phyloP scores from a whole-genome alignment of 2,888 invertebrate genomes.

The Hybos culiciformis region DNA sequence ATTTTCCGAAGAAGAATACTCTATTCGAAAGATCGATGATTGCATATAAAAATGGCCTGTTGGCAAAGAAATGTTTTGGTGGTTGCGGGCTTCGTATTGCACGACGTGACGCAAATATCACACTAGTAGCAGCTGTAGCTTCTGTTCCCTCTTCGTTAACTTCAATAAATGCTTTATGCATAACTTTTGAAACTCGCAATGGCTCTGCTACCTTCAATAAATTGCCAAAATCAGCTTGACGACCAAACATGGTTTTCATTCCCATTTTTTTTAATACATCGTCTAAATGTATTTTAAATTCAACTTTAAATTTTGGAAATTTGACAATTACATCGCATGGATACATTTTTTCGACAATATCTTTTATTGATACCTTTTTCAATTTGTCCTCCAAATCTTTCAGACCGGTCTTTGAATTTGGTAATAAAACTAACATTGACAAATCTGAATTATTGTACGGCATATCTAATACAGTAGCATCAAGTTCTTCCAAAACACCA shows the following conservation, averaged over 20 bases:
- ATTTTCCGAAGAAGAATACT: no score
- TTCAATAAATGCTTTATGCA: slow-evolving; percentile 71
- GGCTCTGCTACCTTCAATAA: slow-evolving; percentile 37
- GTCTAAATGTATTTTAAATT: slow-evolving; percentile 48
- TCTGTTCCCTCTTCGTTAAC: slow-evolving; percentile 74
- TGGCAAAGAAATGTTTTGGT: neutral
- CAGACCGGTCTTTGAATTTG: slow-evolving; percentile 50
- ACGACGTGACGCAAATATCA: slow-evolving; percentile 24
- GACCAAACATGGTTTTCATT: slow-evolving; percentile 45
- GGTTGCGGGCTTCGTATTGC: neutral
- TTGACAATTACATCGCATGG: neutral
- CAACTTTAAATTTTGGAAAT: slow-evolving; percentile 65
- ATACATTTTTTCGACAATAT: slow-evolving; percentile 41
- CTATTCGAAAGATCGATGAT: neutral
- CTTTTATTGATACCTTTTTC: slow-evolving; percentile 38
- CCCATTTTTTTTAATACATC: slow-evolving; percentile 48
- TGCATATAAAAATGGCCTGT: neutral
- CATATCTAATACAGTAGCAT: slow-evolving; percentile 49
- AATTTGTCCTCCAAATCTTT: slow-evolving; percentile 44
- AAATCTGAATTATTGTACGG: slow-evolving; percentile 51
- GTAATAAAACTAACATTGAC: slow-evolving; percentile 61
- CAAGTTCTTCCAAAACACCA: slow-evolving; percentile 31
- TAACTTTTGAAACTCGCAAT: slow-evolving; percentile 48
- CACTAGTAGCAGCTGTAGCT: slow-evolving; percentile 70
- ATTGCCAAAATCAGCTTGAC: slow-evolving; percentile 45